Evolutionary conservation across 2,888 invertebrate genomes (phyloP).

Genomic region (Tinea trinotella): DNA sequence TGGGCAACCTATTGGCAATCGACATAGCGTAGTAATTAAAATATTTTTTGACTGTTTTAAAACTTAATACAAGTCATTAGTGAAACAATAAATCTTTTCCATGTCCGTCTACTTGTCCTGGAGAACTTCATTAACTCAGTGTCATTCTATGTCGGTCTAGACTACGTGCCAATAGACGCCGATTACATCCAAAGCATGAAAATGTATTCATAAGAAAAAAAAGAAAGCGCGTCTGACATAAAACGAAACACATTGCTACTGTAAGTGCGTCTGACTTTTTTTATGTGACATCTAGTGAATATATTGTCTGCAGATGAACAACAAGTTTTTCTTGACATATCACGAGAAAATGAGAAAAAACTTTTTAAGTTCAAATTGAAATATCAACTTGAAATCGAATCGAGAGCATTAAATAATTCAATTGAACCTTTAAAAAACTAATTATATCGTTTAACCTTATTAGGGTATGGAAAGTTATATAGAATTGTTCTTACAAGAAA

Average conservation of each 20-base stretch:
- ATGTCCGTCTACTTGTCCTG: conserved; percentile 46
- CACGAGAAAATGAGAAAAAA: conserved; percentile 43
- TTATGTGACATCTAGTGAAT: too few species aligned
- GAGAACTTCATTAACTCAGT: conserved; percentile 64
- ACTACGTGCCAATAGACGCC: too few species aligned
- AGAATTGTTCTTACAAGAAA: conserved; percentile 2
- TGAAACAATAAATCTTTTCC: conserved; percentile 53
- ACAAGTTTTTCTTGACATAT: conserved; percentile 44
- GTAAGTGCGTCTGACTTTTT: too few species aligned
- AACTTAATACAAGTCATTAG: conserved; percentile 46
- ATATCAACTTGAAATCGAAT: conserved; percentile 45
- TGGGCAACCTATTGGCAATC: background rate
- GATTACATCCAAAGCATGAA: too few species aligned
- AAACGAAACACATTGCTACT: too few species aligned
- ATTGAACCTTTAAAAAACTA: background rate
- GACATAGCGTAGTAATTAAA: background rate
- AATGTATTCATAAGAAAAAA: too few species aligned
- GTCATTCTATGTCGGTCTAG: too few species aligned
- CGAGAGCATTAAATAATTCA: conserved; percentile 19
- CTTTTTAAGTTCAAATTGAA: conserved; percentile 50
- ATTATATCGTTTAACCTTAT: background rate
- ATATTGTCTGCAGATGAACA: too few species aligned
- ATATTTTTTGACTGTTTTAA: background rate
- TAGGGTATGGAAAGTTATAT: background rate
- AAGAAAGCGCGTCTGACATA: too few species aligned